Evolutionary conservation across 2,113 vertebrate genomes (phyloP), one percentile per base, ranked within the genome.

Genomic region (Cercocebus atys): DNA sequence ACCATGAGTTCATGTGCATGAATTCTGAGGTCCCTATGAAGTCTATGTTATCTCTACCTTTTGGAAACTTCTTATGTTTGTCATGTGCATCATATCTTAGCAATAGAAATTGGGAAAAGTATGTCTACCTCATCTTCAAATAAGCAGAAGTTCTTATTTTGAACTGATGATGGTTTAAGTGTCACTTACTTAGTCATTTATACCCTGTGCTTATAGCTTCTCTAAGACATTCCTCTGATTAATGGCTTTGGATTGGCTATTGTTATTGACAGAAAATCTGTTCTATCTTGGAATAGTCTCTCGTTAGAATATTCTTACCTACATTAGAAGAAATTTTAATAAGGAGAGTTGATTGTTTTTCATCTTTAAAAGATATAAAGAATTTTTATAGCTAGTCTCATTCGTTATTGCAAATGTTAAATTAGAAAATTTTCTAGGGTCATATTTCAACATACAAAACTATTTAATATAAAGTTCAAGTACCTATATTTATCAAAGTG

Each of bases 341-440:
- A 4, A 40, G 59, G 6, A 70, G 2, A 14, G 4, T 8, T 32
- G 18, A 12, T 4, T 35, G 25, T 25, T 50, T 50, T 52, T 64
- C 27, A 45, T 32, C 23, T 35, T 82, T 35, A 2, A 18, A 90
- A 70, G 55, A 87, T 20, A 40, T 5, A 0, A 68, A 57, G 16
- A 27, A 47, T 59, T 55, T 55, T 30, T 20, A 35, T 17, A 32
- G n/a, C 6, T 59, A 47, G 20, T 43, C 47, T 95, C 66, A 89
- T 82, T 97, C 87, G 50, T 73, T 68, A 93, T 35, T 72, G 52
- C 0, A 2, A 95, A 97, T 94, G 90, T 92, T 43, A 97, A 97
- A 92, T 90, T 80, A 40, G 95, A 98, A 95, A 95, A 81, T 93
- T 66, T 90, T 78, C 91, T 82, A 57, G 47, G 87, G 64, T 75